These are phyloP conservation scores for Crossaster papposus DNA, from an alignment of 53 echinoderm and acorn worm species.

Conservation along the genomic window DNA sequence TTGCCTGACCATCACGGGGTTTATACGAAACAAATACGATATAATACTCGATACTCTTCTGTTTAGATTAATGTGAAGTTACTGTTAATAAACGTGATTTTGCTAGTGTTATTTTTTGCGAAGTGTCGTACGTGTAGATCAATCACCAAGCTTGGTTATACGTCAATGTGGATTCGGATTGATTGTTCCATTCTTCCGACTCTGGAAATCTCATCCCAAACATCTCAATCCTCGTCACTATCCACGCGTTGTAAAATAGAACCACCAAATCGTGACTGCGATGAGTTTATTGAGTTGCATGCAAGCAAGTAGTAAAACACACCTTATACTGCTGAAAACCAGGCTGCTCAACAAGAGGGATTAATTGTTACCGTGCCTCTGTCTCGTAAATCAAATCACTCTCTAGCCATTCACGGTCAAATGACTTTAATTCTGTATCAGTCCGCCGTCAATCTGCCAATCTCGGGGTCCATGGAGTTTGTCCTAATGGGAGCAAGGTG, in stretches of 20 bases:
- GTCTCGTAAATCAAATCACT: conserved; percentile 42
- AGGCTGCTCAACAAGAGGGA: conserved; percentile 35
- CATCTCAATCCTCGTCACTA: conserved; percentile 29
- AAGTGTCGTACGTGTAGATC: no score
- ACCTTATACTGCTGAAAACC: background rate
- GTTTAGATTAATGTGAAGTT: no score
- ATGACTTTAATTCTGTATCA: conserved; percentile 55
- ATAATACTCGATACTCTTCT: no score
- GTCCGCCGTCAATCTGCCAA: conserved; percentile 21
- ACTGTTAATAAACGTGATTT: no score
- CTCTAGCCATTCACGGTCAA: conserved; percentile 45
- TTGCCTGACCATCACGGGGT: no score
- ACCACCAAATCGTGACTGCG: conserved; percentile 30
- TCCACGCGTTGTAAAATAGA: conserved; percentile 12
- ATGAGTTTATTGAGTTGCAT: background rate
- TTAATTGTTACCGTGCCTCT: conserved; percentile 39
- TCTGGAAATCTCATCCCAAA: conserved; percentile 18
- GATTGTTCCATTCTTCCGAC: background rate
- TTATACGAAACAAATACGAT: no score
- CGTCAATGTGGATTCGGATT: background rate
- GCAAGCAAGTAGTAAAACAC: background rate
- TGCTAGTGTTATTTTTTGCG: no score
- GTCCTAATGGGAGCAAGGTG: conserved; percentile 9
- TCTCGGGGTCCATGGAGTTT: background rate
- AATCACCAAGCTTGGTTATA: no score